Evolutionary conservation across 1,140 invertebrate species (phyloP).

Genomic region (Pogonomyrmex barbatus): DNA sequence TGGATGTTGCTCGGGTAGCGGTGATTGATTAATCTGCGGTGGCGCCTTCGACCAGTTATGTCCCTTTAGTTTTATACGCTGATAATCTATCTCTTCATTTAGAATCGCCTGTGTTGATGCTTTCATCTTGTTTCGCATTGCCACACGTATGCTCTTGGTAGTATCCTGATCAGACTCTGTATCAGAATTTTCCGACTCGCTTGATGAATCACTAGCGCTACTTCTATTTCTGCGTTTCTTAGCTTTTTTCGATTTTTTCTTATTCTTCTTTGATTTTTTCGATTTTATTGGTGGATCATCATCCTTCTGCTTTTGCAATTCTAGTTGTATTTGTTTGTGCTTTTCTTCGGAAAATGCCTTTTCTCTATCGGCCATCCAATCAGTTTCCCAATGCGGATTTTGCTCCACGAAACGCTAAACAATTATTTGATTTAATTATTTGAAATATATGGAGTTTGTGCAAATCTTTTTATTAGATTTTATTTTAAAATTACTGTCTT

Average conservation of each 20-base stretch:
- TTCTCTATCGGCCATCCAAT: slow-evolving; percentile 93
- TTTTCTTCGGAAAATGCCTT: slow-evolving; percentile 88
- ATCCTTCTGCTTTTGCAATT: slow-evolving; percentile 85
- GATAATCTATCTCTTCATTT: slow-evolving; percentile 85
- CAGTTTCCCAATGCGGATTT: slow-evolving; percentile 94
- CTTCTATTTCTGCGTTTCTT: slow-evolving; percentile 86
- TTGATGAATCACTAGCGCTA: slow-evolving; percentile 85
- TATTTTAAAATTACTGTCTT: background rate
- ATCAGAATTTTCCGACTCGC: slow-evolving; percentile 86
- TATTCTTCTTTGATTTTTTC: slow-evolving; percentile 86
- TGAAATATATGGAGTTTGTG: background rate
- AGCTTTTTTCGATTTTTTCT: slow-evolving; percentile 88
- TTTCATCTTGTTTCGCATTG: slow-evolving; percentile 89
- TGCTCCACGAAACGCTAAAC: slow-evolving; percentile 91
- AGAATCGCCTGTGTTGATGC: slow-evolving; percentile 83
- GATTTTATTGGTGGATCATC: slow-evolving; percentile 77
- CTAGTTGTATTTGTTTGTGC: slow-evolving; percentile 83
- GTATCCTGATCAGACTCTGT: slow-evolving; percentile 86
- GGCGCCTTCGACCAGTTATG: slow-evolving; percentile 71
- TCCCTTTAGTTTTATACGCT: slow-evolving; percentile 77
- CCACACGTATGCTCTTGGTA: slow-evolving; percentile 88
- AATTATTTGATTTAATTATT: slow-evolving; percentile 40
- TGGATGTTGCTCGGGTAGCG: slow-evolving; percentile 66
- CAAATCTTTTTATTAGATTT: slow-evolving; percentile 8
- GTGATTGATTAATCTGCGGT: slow-evolving; percentile 71